A percentile compares a stretch with the other conserved stretches of the same genome.
These are phyloP conservation scores for Limonius californicus DNA, from an alignment of 1,140 invertebrate species.

Conservation along the genomic window DNA sequence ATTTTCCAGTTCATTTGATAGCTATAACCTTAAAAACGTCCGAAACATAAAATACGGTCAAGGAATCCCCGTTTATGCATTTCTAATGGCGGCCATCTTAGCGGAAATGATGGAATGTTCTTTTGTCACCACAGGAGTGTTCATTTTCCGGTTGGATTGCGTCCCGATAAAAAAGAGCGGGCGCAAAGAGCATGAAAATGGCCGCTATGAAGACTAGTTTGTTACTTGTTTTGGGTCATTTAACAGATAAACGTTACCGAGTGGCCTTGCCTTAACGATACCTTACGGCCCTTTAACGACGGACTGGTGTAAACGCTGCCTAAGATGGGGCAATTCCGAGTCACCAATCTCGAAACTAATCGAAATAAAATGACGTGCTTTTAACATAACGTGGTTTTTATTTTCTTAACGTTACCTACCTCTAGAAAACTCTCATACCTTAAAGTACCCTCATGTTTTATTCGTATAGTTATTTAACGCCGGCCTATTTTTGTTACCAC, in stretches of 20 bases:
- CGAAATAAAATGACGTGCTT: neutral
- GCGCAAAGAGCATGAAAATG: slow-evolving; percentile 37
- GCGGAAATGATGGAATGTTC: slow-evolving; percentile 47
- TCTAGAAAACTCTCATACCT: neutral
- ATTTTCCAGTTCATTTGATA: slow-evolving; percentile 39
- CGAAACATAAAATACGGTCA: slow-evolving; percentile 27
- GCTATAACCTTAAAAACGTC: slow-evolving; percentile 26
- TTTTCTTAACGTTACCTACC: too few relatives aligned
- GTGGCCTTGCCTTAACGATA: slow-evolving; percentile 43
- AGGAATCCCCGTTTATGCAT: slow-evolving; percentile 38
- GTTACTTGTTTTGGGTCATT: slow-evolving; percentile 46
- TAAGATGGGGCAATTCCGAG: slow-evolving; percentile 26
- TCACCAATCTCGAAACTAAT: slow-evolving; percentile 6
- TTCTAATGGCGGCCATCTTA: slow-evolving; percentile 41
- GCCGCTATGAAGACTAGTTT: slow-evolving; percentile 38
- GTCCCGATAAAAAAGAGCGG: slow-evolving; percentile 43
- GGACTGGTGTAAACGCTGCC: slow-evolving; percentile 37
- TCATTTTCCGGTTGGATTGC: slow-evolving; percentile 48
- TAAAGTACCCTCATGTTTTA: neutral
- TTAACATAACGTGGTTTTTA: neutral
- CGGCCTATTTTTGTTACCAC: too few relatives aligned
- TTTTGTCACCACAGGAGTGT: slow-evolving; percentile 46
- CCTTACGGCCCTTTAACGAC: slow-evolving; percentile 40
- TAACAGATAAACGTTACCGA: slow-evolving; percentile 46
- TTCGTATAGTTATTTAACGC: too few relatives aligned